phyloP scores from a whole-genome alignment of 2,888 invertebrate genomes.

The Parelbella ahira region DNA sequence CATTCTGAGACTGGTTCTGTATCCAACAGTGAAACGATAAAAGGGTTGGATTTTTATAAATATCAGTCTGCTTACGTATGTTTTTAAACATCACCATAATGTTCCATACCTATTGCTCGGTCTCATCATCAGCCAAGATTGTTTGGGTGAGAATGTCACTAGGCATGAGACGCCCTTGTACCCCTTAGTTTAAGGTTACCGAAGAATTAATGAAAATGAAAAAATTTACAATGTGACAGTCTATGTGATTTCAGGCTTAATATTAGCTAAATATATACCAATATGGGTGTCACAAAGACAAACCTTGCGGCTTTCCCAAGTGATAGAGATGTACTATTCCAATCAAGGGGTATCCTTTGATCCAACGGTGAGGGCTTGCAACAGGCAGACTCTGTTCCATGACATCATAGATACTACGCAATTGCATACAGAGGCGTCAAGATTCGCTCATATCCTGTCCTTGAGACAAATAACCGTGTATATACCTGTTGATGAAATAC shows the following conservation, averaged over 20 bases:
- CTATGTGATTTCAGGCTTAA: constrained; percentile 74
- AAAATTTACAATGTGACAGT: no score
- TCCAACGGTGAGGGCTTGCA: constrained; percentile 78
- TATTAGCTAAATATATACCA: constrained; percentile 73
- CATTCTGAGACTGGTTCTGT: no score
- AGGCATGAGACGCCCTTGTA: no score
- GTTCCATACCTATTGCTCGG: no score
- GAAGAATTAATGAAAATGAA: no score
- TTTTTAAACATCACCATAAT: no score
- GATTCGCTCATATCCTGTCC: constrained; percentile 65
- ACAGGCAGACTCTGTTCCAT: constrained; percentile 68
- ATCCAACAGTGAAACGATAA: no score
- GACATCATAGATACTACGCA: constrained; percentile 57
- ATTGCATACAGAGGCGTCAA: constrained; percentile 59
- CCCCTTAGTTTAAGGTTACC: no score
- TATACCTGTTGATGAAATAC: constrained; percentile 65
- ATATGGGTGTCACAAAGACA: constrained; percentile 74
- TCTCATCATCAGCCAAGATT: no score
- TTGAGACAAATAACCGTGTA: constrained; percentile 65
- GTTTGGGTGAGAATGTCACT: no score
- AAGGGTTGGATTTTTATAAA: no score
- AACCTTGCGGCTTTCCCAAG: constrained; percentile 80
- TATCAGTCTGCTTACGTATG: no score
- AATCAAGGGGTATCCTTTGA: constrained; percentile 81
- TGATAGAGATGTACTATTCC: constrained; percentile 85